A percentile compares a stretch with the other conserved stretches of the same genome.
These are phyloP conservation scores for Lamprotornis superbus DNA, from an alignment of 2,113 vertebrate genomes.

Conservation along the genomic window DNA sequence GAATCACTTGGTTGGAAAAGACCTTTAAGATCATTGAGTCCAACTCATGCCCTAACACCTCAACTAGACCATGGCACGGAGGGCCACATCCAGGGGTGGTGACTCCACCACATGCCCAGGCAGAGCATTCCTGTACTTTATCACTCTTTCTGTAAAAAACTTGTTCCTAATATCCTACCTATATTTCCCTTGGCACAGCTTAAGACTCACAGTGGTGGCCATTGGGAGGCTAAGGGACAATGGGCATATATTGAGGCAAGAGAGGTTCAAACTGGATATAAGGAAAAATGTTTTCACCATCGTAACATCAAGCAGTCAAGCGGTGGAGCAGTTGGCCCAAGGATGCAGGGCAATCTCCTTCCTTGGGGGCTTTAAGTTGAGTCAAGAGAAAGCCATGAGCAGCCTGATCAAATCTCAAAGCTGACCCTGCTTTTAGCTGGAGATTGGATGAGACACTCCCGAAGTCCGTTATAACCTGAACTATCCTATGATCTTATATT, in stretches of 20 bases:
- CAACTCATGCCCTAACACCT: background rate
- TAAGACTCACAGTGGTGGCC: background rate
- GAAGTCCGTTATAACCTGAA: background rate
- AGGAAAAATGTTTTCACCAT: background rate
- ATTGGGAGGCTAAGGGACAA: background rate
- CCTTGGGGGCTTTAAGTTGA: background rate
- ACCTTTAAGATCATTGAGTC: background rate
- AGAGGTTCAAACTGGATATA: background rate
- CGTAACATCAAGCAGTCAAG: fast-evolving
- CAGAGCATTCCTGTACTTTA: background rate
- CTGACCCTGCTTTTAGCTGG: background rate
- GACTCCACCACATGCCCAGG: background rate
- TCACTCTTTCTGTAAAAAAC: background rate
- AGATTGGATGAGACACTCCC: background rate
- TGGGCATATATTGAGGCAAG: background rate
- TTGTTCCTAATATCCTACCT: background rate
- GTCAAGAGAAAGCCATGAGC: background rate
- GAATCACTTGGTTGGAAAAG: background rate
- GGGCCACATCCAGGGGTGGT: background rate
- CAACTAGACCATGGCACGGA: background rate
- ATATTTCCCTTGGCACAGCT: background rate
- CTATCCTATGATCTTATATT: background rate
- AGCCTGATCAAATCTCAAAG: background rate
- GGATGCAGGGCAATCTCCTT: background rate
- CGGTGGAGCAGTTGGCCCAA: background rate